A percentile compares a stretch with the other conserved stretches of the same genome.
Conservation (phyloP, 2,113 vertebrate species). For the Lepidothrix coronata region DNA sequence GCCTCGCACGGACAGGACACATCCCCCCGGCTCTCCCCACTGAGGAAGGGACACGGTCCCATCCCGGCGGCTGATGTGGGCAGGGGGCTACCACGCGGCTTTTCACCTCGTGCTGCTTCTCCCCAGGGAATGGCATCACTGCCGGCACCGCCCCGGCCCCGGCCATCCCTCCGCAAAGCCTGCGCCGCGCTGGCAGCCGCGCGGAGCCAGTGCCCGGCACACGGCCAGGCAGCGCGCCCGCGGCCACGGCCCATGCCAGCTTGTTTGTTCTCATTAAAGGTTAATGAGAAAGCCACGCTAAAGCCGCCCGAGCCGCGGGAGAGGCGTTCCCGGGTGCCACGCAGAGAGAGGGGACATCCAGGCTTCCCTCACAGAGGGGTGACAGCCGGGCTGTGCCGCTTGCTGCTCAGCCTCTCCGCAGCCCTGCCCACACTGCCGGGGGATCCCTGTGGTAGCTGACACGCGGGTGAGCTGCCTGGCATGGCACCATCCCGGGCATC, state of each 20-base stretch:
- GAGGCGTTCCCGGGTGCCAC: neutral
- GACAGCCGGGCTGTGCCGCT: neutral
- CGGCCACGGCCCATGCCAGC: neutral
- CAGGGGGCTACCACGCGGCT: neutral
- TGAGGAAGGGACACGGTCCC: rapidly evolving
- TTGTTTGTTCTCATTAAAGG: slow-evolving; percentile 65
- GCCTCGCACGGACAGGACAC: rapidly evolving
- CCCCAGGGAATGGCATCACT: neutral
- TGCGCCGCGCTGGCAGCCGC: neutral
- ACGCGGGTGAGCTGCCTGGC: neutral
- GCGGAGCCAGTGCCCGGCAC: neutral
- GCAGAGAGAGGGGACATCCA: neutral
- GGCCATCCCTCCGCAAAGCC: neutral
- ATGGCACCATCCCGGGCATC: neutral
- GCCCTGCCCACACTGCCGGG: neutral
- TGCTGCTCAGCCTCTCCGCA: rapidly evolving
- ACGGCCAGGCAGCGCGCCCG: neutral
- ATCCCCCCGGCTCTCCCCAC: neutral
- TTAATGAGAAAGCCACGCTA: slow-evolving; percentile 14
- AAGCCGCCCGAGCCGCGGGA: neutral
- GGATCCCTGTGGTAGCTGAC: neutral
- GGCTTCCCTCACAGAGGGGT: neutral
- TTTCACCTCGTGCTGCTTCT: neutral
- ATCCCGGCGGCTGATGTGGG: rapidly evolving
- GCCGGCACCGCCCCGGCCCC: neutral